A percentile compares a stretch with the other conserved stretches of the same genome.
These are phyloP conservation scores for Agonopterix heracliana DNA, from an alignment of 2,888 invertebrate genomes.

Conservation along the genomic window DNA sequence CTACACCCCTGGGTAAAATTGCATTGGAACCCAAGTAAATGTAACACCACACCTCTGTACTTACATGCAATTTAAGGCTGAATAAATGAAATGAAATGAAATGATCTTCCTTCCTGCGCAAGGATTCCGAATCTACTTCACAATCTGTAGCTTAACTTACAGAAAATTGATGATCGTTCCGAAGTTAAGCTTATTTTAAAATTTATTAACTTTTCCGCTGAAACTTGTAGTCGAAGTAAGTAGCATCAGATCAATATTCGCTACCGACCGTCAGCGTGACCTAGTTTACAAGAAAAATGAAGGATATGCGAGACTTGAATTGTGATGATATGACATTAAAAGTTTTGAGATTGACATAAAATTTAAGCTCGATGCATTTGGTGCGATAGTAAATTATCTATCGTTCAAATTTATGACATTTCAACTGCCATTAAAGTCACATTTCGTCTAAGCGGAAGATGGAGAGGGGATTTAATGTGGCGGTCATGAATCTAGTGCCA, in stretches of 20 bases:
- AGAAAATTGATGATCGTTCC: too few relatives aligned
- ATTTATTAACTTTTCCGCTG: constrained; percentile 9
- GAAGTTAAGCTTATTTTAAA: too few relatives aligned
- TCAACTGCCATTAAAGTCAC: not conserved
- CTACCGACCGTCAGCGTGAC: constrained; percentile 23
- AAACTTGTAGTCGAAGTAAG: constrained; percentile 7
- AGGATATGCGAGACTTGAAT: constrained; percentile 8
- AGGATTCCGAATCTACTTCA: not conserved
- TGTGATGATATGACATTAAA: constrained; percentile 5
- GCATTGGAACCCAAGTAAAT: too few relatives aligned
- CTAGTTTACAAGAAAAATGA: constrained; percentile 26
- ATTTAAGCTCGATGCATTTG: too few relatives aligned
- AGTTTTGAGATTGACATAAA: constrained; percentile 6
- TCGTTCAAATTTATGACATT: not conserved
- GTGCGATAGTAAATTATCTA: not conserved
- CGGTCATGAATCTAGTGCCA: too few relatives aligned
- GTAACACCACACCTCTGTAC: too few relatives aligned
- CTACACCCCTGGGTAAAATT: too few relatives aligned
- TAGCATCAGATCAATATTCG: constrained; percentile 40
- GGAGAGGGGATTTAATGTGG: too few relatives aligned
- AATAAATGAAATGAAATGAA: too few relatives aligned
- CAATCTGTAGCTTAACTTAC: not conserved
- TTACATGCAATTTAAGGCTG: too few relatives aligned
- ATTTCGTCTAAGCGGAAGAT: too few relatives aligned
- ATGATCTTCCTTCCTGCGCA: too few relatives aligned